Conservation (phyloP, 2,888 invertebrate species). For the Lysandra coridon region DNA sequence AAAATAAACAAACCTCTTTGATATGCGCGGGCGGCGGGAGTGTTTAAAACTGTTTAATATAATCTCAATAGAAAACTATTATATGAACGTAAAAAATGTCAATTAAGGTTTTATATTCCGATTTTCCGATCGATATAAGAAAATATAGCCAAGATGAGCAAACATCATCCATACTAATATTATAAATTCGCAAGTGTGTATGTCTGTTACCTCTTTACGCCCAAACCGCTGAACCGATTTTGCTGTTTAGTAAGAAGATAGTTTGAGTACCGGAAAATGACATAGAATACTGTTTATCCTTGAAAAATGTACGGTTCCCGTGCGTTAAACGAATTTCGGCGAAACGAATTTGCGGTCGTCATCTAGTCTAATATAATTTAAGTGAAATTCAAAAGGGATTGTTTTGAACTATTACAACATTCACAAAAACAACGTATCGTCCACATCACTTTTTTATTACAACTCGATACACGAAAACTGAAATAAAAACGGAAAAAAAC, state of each 20-base stretch:
- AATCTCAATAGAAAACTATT: neutral
- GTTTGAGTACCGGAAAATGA: too few species aligned
- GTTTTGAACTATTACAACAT: neutral
- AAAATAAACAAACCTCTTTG: slow-evolving; percentile 26
- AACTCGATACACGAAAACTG: neutral
- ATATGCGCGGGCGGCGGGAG: neutral
- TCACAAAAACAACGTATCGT: neutral
- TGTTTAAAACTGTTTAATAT: slow-evolving; percentile 7
- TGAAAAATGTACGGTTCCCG: too few species aligned
- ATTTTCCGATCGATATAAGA: neutral
- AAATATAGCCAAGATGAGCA: too few species aligned
- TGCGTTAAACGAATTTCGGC: too few species aligned
- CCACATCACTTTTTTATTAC: slow-evolving; percentile 1
- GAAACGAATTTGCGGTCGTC: too few species aligned
- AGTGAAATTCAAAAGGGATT: neutral
- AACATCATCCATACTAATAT: too few species aligned
- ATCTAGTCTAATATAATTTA: too few species aligned
- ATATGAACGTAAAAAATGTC: neutral
- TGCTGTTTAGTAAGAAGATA: too few species aligned
- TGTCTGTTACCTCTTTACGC: too few species aligned
- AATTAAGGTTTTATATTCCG: neutral
- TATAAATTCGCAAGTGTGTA: too few species aligned
- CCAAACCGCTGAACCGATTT: too few species aligned
- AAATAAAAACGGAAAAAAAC: neutral
- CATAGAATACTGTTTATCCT: too few species aligned